Evolutionary conservation across 2,113 vertebrate species (phyloP), one percentile per base, ranked within the genome.

Genomic region (Rhynchomys soricoides): DNA sequence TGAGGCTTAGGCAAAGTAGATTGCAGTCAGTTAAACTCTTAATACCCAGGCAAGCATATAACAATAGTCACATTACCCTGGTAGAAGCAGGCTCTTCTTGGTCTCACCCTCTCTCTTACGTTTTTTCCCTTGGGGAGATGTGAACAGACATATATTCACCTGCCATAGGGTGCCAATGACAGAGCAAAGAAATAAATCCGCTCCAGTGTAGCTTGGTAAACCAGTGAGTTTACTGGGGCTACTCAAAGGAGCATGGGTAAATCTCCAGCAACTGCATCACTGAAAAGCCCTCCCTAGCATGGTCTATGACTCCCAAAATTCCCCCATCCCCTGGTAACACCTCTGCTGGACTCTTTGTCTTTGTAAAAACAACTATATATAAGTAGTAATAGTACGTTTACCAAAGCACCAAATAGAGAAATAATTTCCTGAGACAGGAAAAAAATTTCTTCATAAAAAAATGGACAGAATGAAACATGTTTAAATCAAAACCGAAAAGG

Each of bases 1-100:
- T 62, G 64, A 34, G 86, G 78, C 57, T 86, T 92, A 94, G 68
- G 40, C 31, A 71, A 96, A 94, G 78, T 24, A 93, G 90, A 89
- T 88, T 70, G 77, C 45, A 77, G 45, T 34, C 74, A 75, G 4
- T 85, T 50, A 96, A 74, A 75, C 29, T 62, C 34, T 90, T 83
- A 64, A 64, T 40, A 59, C 34, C 22, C 43, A 59, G 85, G 88
- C 88, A 77, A 92, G 85, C 43, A 91, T 91, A 50, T 64, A 81
- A 34, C 43, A 66, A 5, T 62, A 55, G 83, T 91, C 71, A 90
- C n/a, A 34, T 81, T 52, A 68, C 66, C 29, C 13, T 26, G 10
- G 26, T 34, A 40, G 13, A 94, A 92, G 85, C 11, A 45, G 12
- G 43, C 70, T 95, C 66, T 89, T 81, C 59, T 81, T 86, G 45